Conservation (phyloP, 2,113 vertebrate species). For the Amphiprion ocellaris region DNA sequence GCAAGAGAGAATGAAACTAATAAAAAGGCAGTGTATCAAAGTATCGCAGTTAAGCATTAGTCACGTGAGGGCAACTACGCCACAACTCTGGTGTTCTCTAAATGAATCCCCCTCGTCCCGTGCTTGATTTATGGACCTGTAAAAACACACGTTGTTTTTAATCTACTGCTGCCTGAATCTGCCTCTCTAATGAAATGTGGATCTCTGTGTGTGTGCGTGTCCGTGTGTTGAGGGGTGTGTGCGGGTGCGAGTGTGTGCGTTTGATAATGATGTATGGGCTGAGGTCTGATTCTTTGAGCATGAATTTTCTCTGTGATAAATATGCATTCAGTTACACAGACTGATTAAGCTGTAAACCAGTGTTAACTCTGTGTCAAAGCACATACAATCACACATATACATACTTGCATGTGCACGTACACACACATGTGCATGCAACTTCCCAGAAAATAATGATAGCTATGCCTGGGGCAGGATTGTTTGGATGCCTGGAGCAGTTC, state of each 20-base stretch:
- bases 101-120: conserved; percentile 84
- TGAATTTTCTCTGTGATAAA: conserved; percentile 82
- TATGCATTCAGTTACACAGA: conserved; percentile 81
- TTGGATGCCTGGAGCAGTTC: conserved; percentile 69
- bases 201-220: conserved; percentile 56
- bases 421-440: conserved; percentile 23
- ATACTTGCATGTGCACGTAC: conserved; percentile 18
- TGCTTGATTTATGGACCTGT: conserved; percentile 86
- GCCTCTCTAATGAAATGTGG: conserved; percentile 80
- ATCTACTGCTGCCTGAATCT: conserved; percentile 84
- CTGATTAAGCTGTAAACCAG: conserved; percentile 83
- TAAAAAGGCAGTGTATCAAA: conserved; percentile 81
- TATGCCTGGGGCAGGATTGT: conserved; percentile 67
- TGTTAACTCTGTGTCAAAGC: conserved; percentile 76
- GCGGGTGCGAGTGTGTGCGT: conserved; percentile 40
- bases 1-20: conserved; percentile 78
- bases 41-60: conserved; percentile 73
- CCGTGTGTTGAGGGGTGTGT: conserved; percentile 5
- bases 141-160: conserved; percentile 87
- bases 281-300: conserved; percentile 74
- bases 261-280: conserved; percentile 77
- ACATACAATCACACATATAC: conserved; percentile 58
- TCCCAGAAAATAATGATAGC: conserved; percentile 66
- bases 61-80: conserved; percentile 77
- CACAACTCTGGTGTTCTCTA: conserved; percentile 74